Evolutionary conservation across 2,888 invertebrate genomes (phyloP).

Genomic region (Gymnosoma rotundatum): DNA sequence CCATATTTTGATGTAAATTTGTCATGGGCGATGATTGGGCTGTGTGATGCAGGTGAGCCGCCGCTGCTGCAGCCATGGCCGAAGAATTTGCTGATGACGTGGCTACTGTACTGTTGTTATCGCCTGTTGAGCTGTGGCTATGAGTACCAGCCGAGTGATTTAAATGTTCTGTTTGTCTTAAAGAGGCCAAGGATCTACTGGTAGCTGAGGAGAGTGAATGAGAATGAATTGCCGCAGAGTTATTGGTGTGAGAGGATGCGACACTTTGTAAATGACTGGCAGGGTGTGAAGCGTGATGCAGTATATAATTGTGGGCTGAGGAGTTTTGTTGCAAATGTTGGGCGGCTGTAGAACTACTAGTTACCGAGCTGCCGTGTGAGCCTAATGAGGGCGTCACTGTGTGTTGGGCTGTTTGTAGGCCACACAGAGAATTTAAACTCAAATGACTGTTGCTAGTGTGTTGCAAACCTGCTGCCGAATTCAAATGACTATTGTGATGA

Average conservation of each 20-base stretch:
- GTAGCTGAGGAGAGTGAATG: constrained; percentile 44
- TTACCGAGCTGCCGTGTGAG: constrained; percentile 71
- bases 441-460: constrained; percentile 76
- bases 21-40: constrained; percentile 81
- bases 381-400: constrained; percentile 68
- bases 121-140: constrained; percentile 61
- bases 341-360: constrained; percentile 70
- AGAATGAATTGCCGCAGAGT: constrained; percentile 54
- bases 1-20: constrained; percentile 82
- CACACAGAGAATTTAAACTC: constrained; percentile 78
- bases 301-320: constrained; percentile 58
- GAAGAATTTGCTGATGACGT: constrained; percentile 76
- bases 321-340: constrained; percentile 62
- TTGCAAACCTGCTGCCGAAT: constrained; percentile 66
- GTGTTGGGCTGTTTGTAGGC: constrained; percentile 72
- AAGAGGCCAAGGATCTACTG: constrained; percentile 44
- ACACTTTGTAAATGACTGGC: constrained; percentile 42
- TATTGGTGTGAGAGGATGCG: constrained; percentile 56
- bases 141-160: constrained; percentile 56
- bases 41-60: constrained; percentile 80
- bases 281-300: constrained; percentile 63
- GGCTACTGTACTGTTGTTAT: constrained; percentile 51
- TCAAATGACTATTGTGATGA: constrained; percentile 70
- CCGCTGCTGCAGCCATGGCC: constrained; percentile 79
- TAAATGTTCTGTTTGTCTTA: constrained; percentile 62